Evolutionary conservation across 2,888 invertebrate species (phyloP), one percentile per base, ranked within the genome.

Genomic region (Herminia tarsipennalis): DNA sequence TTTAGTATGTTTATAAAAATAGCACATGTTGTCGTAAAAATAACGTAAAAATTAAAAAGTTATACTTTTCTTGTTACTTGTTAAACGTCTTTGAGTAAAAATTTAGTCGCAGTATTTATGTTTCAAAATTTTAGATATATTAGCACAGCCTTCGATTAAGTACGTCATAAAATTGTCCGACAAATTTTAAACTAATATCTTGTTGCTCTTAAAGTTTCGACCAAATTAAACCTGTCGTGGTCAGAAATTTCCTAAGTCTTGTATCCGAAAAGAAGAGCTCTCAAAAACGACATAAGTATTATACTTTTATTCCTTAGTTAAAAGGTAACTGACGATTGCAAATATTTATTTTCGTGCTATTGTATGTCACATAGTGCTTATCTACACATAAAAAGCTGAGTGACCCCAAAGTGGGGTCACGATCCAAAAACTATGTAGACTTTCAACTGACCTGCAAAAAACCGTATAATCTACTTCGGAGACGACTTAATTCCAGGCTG

Each of bases 401-500:
- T n/a, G n/a, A n/a, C n/a, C n/a, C n/a, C n/a, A n/a, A n/a, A n/a
- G n/a, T n/a, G n/a, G n/a, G n/a, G n/a, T n/a, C n/a, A n/a, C n/a
- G n/a, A n/a, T n/a, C n/a, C n/a, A n/a, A n/a, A n/a, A n/a, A n/a
- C n/a, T n/a, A n/a, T n/a, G n/a, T n/a, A n/a, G n/a, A n/a, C n/a
- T n/a, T n/a, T n/a, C n/a, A n/a, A n/a, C n/a, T n/a, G n/a, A n/a
- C n/a, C n/a, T n/a, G n/a, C n/a, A n/a, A n/a, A n/a, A n/a, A n/a
- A n/a, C n/a, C n/a, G n/a, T n/a, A n/a, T n/a, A n/a, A n/a, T n/a
- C n/a, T n/a, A n/a, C n/a, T n/a, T n/a, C n/a, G n/a, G n/a, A n/a
- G n/a, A n/a, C n/a, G n/a, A 14, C 13, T 60, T 60, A 33, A 55
- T 59, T 52, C 27, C n/a, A 42, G 62, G 30, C 43, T 56, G 50